phyloP scores from a whole-genome alignment of 2,888 invertebrate species.

The Acleris cristana region DNA sequence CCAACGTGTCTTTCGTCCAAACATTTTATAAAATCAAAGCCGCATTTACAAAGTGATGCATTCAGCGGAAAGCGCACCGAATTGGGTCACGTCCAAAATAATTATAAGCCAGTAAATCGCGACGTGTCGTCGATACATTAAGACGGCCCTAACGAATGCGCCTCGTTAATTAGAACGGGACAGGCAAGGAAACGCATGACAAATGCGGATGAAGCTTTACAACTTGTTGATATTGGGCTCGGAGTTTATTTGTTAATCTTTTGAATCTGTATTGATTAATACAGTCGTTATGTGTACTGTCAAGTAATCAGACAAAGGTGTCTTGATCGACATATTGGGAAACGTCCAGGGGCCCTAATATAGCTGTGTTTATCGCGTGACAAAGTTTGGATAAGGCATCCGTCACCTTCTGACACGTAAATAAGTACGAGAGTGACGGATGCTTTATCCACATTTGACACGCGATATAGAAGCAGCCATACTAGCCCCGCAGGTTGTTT shows the following conservation, averaged over 20 bases:
- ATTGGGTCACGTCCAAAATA: slow-evolving; percentile 70
- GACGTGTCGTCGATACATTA: slow-evolving; percentile 48
- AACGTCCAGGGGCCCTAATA: too few relatives aligned
- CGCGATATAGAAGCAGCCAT: too few relatives aligned
- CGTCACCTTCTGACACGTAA: too few relatives aligned
- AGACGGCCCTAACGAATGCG: slow-evolving; percentile 42
- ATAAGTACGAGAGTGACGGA: too few relatives aligned
- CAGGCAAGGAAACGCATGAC: slow-evolving; percentile 28
- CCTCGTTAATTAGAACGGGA: slow-evolving; percentile 15
- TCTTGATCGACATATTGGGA: too few relatives aligned
- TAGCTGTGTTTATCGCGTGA: too few relatives aligned
- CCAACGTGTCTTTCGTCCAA: neutral
- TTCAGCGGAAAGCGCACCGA: slow-evolving; percentile 45
- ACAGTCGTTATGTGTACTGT: neutral
- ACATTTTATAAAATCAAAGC: slow-evolving; percentile 8
- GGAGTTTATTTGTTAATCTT: slow-evolving; percentile 24
- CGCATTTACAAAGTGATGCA: slow-evolving; percentile 42
- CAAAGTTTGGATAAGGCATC: too few relatives aligned
- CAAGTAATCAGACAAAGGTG: neutral
- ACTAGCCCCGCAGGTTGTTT: too few relatives aligned
- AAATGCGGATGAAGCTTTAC: slow-evolving; percentile 31
- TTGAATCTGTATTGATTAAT: neutral
- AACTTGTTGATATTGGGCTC: neutral
- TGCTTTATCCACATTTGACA: too few relatives aligned
- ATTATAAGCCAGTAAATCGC: slow-evolving; percentile 66